Base-by-base conservation (phyloP, 2,113 vertebrate species). In the Muntiacus muntjak region DNA sequence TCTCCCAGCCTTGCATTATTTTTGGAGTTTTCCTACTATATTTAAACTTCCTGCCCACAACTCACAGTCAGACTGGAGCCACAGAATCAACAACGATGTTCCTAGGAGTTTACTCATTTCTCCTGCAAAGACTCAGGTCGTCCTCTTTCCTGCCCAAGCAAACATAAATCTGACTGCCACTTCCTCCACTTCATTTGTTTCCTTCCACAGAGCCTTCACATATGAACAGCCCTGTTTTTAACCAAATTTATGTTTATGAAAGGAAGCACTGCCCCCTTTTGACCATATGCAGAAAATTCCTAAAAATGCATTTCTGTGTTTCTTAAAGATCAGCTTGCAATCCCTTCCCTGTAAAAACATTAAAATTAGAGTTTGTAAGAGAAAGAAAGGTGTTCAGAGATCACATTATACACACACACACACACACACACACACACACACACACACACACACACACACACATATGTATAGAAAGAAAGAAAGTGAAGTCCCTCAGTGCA, bases 51-150 rank as follows among this genome's bases (percentile, higher is more conserved):
- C 47, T 21, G 9, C 47, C n/a, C 74, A 33, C 47, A 90, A 92
- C 95, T 97, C 76, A 97, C 95, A 90, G 36, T 55, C 83, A 43
- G 74, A 7, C 71, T 87, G 95, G 89, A 98, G 95, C 30, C 79
- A 91, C 26, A 98, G 74, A 43, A 90, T 60, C 87, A 95, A 47
- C 47, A 96, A 0, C 6, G 7, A 47, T 7, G 55, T 33, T 4
- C 50, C 36, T 12, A 87, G 50, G 43, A 94, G 55, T 30, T 25
- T 67, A 83, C 30, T 25, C 92, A 96, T 96, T 36, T 45, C 40
- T 96, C 58, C 55, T 23, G 11, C 4, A 23, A 52, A 74, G 94
- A 50, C n/a, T 16, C 30, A 47, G 28, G 21, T 10, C 47, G 78
- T 87, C 36, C 71, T 54, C 8, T 93, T 26, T 92, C 19, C 7